phyloP scores from a whole-genome alignment of 2,113 vertebrate genomes.

The Megaceryle maxima region DNA sequence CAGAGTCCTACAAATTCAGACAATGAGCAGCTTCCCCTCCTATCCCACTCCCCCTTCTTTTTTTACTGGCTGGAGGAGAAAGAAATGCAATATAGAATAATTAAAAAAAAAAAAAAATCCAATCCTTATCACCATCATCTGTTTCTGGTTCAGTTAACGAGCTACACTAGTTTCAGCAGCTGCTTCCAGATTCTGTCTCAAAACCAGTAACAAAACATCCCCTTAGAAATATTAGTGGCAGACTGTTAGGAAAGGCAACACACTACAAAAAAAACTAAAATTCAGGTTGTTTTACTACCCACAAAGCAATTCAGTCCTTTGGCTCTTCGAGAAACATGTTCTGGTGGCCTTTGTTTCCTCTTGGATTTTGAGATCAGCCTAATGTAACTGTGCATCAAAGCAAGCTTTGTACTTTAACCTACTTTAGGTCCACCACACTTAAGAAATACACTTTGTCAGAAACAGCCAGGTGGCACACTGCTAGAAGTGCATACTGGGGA shows the following conservation, averaged over 20 bases:
- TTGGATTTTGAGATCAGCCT: not conserved
- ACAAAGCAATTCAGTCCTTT: not conserved
- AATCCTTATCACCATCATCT: not conserved
- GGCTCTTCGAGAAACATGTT: not conserved
- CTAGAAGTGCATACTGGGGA: not conserved
- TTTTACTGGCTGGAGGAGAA: not conserved
- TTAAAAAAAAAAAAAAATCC: not conserved
- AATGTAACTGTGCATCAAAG: not conserved
- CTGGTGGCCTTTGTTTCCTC: not conserved
- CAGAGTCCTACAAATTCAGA: not conserved
- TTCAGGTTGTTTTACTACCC: not conserved
- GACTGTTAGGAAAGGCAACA: not conserved
- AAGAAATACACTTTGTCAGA: fast-evolving
- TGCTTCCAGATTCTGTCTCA: not conserved
- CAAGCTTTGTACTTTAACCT: not conserved
- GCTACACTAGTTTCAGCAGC: not conserved
- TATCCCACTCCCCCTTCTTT: fast-evolving
- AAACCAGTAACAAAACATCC: not conserved
- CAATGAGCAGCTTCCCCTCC: not conserved
- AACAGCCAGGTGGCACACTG: not conserved
- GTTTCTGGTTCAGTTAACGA: not conserved
- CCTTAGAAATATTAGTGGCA: not conserved
- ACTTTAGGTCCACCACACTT: fast-evolving
- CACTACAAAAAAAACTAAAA: not conserved
- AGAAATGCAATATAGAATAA: not conserved